Base-by-base conservation (phyloP, 2,888 invertebrate species). In the Petrophora chlorosata region DNA sequence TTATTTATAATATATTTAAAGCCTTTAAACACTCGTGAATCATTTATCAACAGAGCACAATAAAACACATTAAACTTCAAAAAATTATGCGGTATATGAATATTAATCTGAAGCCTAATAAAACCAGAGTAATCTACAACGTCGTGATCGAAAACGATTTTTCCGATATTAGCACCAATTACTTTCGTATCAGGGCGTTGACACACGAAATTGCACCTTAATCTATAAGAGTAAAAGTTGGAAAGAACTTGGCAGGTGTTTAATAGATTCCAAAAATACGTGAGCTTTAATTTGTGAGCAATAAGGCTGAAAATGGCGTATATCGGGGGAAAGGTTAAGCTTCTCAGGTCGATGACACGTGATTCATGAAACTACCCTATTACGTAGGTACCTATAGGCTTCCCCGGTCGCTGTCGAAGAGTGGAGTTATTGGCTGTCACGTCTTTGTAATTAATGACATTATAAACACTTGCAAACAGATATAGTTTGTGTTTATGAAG, bases 291-390 rank as follows among this genome's bases (percentile, higher is more conserved):
- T 42, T 35, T 41, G 25, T 29, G 9, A 15, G 36, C 16, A 17
- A 32, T 56, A 62, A 52, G 58, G 63, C 43, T 26, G 52, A 61
- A 50, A 61, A 53, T 64, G 19, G 45, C 33, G 32, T 36, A 38
- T 25, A 33, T 9, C 10, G 35, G 48, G 48, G 38, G 42, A 47
- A 68, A 76, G 81, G 76, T 76, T 70, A 76, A 73, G 5, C 63
- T 74, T 49, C 54, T 70, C 70, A 56, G 78, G 79, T 78, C 78
- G 71, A 66, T 66, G 78, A 68, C 77, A 81, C 67, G 76, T 76
- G 77, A 80, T 76, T 83, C 79, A 79, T 67, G 36, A 70, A 80
- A 78, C 79, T 76, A 79, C 77, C 79, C 80, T 45, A 66, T 76
- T 45, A 65, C 76, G 70, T 65, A 73, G 75, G 22, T 19, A 32